Base-by-base conservation (phyloP, 2,113 vertebrate genomes). In the Pelecanoides urinatrix region DNA sequence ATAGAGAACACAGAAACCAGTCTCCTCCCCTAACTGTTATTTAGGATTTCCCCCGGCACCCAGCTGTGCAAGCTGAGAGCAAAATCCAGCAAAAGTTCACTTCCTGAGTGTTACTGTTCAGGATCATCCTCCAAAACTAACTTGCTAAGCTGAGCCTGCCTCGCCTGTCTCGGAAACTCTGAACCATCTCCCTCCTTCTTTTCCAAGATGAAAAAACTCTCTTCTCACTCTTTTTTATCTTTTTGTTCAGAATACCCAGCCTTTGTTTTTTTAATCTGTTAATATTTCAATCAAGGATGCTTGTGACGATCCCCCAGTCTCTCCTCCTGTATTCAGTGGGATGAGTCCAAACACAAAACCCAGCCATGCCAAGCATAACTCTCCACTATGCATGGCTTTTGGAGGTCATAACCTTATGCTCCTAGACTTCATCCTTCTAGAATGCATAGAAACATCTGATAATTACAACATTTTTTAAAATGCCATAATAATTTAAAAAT, bases 71-170 rank as follows among this genome's bases (percentile, higher is more conserved):
- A 93, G 13, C 36, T 80, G 82, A 86, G 75, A 70, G 38, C 19
- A 90, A 81, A 73, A 92, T 66, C 70, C 53, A 94, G 55, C 40
- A 86, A 11, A 70, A 95, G 75, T 66, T 86, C 63, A 26, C 75
- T 95, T 97, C 77, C 92, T 68, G 50, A 87, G 55, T 22, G 47
- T 87, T 81, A 47, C 73, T 74, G 58, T 59, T 89, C 62, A 76
- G 53, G 17, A 65, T n/a, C 36, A 45, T 76, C 45, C 72, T 92
- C 92, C 91, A 96, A 93, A 90, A 86, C 50, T 86, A 88, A 58
- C 88, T 82, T 65, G 25, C 88, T 72, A 88, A 92, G 7, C 44
- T 92, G 45, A 94, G 49, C 44, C 55, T 89, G 63, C 45, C 6
- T 58, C 2, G 5, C 45, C 53, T 80, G 27, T 27, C 63, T 52